A percentile compares a stretch with the other conserved stretches of the same genome.
These are phyloP conservation scores for Biston betularia DNA, from an alignment of 2,888 invertebrate genomes.

Conservation along the genomic window DNA sequence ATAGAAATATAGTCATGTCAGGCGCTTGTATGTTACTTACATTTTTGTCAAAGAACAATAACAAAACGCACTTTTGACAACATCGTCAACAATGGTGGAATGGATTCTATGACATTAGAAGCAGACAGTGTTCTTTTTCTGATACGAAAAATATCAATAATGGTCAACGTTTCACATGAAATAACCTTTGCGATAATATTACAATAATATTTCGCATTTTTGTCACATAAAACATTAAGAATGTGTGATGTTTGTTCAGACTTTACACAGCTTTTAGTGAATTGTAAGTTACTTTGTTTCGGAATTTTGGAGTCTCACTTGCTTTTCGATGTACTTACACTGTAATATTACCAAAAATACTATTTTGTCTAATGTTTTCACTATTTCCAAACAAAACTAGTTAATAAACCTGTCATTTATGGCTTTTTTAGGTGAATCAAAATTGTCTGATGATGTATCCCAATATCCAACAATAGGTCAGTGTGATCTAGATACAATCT, in stretches of 20 bases:
- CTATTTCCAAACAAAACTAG: slow-evolving; percentile 23
- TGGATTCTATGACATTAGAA: slow-evolving; percentile 80
- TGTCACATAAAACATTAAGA: slow-evolving; percentile 84
- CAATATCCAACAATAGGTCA: slow-evolving; percentile 91
- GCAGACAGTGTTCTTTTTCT: slow-evolving; percentile 81
- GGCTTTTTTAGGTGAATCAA: slow-evolving; percentile 90
- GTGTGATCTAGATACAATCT: slow-evolving; percentile 93
- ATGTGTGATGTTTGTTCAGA: slow-evolving; percentile 98
- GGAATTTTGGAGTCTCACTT: slow-evolving; percentile 67
- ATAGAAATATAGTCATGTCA: no score
- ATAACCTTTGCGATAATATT: slow-evolving; percentile 75
- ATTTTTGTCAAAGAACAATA: slow-evolving; percentile 28
- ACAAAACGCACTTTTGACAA: slow-evolving; percentile 81
- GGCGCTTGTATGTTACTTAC: no score
- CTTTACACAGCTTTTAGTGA: slow-evolving; percentile 95
- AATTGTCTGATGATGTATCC: slow-evolving; percentile 91
- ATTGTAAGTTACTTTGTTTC: slow-evolving; percentile 86
- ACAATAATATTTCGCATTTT: slow-evolving; percentile 75
- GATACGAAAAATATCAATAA: slow-evolving; percentile 83
- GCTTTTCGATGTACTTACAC: slow-evolving; percentile 53
- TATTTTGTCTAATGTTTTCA: slow-evolving; percentile 17
- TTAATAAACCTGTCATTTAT: slow-evolving; percentile 31
- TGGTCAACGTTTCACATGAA: slow-evolving; percentile 75
- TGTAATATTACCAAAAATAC: slow-evolving; percentile 40
- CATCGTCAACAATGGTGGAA: slow-evolving; percentile 85